Conservation (phyloP, 2,113 vertebrate genomes). For the Leucosticte australis region DNA sequence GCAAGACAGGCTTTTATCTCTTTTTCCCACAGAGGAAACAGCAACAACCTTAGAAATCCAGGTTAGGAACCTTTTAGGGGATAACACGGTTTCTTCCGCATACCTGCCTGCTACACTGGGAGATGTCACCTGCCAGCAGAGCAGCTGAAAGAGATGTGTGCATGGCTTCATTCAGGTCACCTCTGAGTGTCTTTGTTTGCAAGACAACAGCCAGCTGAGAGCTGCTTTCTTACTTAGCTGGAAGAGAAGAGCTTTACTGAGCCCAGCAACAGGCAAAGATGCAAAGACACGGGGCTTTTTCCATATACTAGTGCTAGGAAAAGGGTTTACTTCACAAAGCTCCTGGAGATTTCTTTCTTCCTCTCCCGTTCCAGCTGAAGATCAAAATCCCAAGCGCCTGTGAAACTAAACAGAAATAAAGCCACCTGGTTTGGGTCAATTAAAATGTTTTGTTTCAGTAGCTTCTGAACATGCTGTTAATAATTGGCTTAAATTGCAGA, state of each 20-base stretch:
- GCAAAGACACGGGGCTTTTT: neutral
- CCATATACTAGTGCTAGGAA: neutral
- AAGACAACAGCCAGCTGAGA: neutral
- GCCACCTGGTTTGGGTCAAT: neutral
- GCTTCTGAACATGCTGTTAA: constrained; percentile 18
- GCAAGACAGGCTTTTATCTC: neutral
- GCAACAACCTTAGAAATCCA: neutral
- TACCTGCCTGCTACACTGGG: neutral
- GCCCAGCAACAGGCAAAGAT: neutral
- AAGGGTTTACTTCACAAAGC: neutral
- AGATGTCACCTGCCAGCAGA: neutral
- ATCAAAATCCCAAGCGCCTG: neutral
- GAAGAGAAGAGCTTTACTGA: neutral
- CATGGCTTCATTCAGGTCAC: neutral
- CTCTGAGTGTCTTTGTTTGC: neutral
- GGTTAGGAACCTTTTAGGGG: neutral
- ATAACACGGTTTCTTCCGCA: neutral
- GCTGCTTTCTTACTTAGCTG: neutral
- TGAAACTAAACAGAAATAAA: neutral
- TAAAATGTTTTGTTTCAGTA: constrained; percentile 55
- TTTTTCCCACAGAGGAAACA: neutral
- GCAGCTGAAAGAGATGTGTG: neutral
- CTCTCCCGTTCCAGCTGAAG: neutral
- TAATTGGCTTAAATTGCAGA: constrained; percentile 21
- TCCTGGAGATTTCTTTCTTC: neutral